Evolutionary conservation across 2,888 invertebrate species (phyloP).

Genomic region (Nomada lathburiana): DNA sequence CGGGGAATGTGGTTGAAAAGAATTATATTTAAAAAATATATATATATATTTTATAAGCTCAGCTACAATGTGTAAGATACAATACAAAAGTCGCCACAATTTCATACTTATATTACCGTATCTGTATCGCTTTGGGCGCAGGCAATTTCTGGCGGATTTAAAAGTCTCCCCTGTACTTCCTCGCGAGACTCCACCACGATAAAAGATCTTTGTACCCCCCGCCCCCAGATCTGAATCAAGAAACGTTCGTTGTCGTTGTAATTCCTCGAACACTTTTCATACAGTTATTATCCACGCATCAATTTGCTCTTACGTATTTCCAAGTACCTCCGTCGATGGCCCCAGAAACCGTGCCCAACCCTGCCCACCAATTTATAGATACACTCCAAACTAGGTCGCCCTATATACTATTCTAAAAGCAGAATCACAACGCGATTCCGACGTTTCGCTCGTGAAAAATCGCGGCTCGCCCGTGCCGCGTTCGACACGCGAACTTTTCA

Average conservation of each 20-base stretch:
- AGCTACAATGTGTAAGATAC: constrained; percentile 19
- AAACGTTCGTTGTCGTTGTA: too few species aligned
- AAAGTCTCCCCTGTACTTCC: too few species aligned
- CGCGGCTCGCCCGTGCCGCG: neutral
- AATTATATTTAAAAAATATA: constrained; percentile 6
- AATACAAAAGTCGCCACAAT: constrained; percentile 10
- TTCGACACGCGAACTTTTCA: constrained; percentile 38
- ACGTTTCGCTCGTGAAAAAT: neutral
- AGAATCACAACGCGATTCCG: neutral
- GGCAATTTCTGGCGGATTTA: too few species aligned
- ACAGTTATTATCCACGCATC: neutral
- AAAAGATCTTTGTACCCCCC: too few species aligned
- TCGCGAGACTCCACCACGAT: too few species aligned
- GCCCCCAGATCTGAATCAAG: too few species aligned
- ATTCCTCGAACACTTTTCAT: too few species aligned
- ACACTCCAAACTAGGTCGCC: neutral
- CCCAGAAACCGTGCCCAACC: neutral
- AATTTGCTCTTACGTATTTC: neutral
- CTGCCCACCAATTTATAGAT: neutral
- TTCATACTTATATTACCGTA: constrained; percentile 14
- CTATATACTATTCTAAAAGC: neutral
- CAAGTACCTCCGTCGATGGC: too few species aligned
- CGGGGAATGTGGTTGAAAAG: neutral
- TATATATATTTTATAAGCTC: constrained; percentile 19
- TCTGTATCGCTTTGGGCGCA: neutral